Base-by-base conservation (phyloP, 1,140 invertebrate species). In the Cotesia glomerata region DNA sequence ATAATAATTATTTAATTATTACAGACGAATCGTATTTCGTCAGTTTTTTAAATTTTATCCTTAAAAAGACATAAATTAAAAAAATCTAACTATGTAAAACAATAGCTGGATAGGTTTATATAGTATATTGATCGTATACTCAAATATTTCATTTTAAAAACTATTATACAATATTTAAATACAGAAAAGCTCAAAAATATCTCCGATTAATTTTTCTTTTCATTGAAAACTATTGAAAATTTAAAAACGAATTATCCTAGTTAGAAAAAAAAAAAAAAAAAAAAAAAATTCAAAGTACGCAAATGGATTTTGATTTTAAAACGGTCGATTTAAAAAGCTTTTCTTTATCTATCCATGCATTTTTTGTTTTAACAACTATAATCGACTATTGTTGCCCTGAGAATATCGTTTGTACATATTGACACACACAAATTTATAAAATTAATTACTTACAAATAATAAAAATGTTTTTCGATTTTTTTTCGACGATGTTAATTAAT, bases 341-440 rank as follows among this genome's bases (percentile, higher is more conserved):
- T 5, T 52, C n/a, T 54, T 5, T 54, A 54, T n/a, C 11, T 14
- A 54, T 54, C 16, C 52, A 14, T 16, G 52, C 52, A 13, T 54
- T n/a, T 52, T 54, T 54, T 54, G 11, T 54, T 54, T 54, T 54
- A 14, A 16, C 13, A 14, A n/a, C 52, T 54, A 54, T n/a, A 54
- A 54, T 59, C 14, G 58, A 59, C 58, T 59, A 59, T 18, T 18
- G 58, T 77, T 78, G 73, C 72, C 78, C 78, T 79, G 77, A 79
- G 76, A 76, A 79, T 79, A 59, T 59, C 62, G 63, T 77, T 79
- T 77, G 73, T 76, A 32, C 13, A 14, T 32, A 59, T 8, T 59
- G 58, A 35, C 14, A 26, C 13, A 16, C 26, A 61, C 4, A 61
- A 34, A 35, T 32, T 18, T 61, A 32, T 61, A 16, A 61, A 11